A percentile compares a stretch with the other conserved stretches of the same genome.
Conservation (phyloP, 1,140 invertebrate species). For the Diuraphis noxia region DNA sequence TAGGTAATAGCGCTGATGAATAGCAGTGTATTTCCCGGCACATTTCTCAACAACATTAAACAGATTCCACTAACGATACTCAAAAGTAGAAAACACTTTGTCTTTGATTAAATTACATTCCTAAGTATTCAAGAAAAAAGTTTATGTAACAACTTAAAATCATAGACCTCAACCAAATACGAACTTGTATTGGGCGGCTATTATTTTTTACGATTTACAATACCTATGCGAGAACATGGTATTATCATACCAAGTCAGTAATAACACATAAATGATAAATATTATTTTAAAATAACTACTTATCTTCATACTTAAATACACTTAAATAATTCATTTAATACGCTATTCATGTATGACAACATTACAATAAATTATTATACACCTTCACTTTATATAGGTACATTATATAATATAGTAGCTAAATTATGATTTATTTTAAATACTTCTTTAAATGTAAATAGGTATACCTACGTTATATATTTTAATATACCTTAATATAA, state of each 20-base stretch:
- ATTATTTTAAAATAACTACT: neutral
- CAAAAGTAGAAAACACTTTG: neutral
- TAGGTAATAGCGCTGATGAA: neutral
- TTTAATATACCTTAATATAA: neutral
- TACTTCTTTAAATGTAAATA: neutral
- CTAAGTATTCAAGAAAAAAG: neutral
- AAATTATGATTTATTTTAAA: neutral
- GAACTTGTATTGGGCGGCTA: neutral
- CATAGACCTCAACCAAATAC: neutral
- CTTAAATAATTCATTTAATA: neutral
- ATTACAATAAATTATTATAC: neutral
- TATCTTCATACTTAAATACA: neutral
- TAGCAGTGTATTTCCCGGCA: neutral
- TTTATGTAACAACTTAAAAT: neutral
- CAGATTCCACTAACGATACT: neutral
- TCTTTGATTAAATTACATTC: neutral
- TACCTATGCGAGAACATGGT: neutral
- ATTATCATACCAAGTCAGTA: neutral
- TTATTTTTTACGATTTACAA: neutral
- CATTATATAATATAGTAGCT: too few relatives aligned
- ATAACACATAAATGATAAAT: neutral
- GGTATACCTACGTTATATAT: neutral
- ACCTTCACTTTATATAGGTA: neutral
- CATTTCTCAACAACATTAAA: neutral
- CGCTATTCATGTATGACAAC: neutral